These are phyloP conservation scores for Cariama cristata DNA, from an alignment of 2,113 vertebrate species.

Conservation along the genomic window DNA sequence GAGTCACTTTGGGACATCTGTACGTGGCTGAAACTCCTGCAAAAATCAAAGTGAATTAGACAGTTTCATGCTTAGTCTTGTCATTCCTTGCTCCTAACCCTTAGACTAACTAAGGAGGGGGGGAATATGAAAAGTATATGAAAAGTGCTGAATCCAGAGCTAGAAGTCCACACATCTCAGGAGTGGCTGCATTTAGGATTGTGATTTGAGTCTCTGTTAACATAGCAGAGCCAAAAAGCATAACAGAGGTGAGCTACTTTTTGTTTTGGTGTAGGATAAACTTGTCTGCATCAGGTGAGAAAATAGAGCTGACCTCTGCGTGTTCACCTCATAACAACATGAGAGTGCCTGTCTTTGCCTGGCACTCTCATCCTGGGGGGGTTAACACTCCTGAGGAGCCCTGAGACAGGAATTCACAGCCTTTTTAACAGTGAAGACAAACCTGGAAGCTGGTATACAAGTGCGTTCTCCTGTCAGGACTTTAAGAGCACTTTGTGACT, in stretches of 20 bases:
- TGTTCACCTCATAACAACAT: not conserved
- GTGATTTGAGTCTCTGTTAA: not conserved
- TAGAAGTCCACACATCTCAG: not conserved
- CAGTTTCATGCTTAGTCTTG: not conserved
- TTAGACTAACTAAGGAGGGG: not conserved
- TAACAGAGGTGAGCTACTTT: not conserved
- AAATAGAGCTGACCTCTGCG: accelerated
- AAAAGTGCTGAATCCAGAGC: not conserved
- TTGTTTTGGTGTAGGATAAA: not conserved
- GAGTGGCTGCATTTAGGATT: not conserved
- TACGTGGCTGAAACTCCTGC: not conserved
- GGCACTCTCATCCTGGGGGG: not conserved
- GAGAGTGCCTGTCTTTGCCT: not conserved
- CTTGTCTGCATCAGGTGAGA: not conserved
- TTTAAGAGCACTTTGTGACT: not conserved
- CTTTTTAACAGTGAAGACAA: not conserved
- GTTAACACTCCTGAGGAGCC: not conserved
- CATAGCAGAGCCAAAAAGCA: not conserved
- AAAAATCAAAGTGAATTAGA: not conserved
- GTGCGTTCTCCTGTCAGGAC: not conserved
- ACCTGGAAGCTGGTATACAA: not conserved
- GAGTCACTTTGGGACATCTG: not conserved
- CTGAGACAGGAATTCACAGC: not conserved
- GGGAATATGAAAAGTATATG: not conserved
- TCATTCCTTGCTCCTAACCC: not conserved